Base-by-base conservation (phyloP, 2,888 invertebrate genomes). In the Tridacna crocea region DNA sequence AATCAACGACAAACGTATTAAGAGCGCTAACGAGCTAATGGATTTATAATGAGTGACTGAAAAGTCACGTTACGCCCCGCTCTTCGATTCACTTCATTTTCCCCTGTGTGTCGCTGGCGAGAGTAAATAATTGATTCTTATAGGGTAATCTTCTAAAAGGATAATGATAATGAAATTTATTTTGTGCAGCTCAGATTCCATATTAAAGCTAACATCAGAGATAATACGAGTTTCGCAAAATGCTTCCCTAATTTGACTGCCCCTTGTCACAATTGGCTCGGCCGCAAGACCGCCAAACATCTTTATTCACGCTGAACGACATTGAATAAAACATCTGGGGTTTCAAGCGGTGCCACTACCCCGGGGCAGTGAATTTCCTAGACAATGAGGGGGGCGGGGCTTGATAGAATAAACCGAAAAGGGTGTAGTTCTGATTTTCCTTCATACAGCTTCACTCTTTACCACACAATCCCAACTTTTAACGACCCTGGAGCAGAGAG, bases 101-200 rank as follows among this genome's bases (percentile, higher is more conserved):
- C 58, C 72, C 51, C 78, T 78, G 66, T 79, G 61, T 79, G 60
- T 15, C 60, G 65, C 70, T 70, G 51, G 51, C 72, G 70, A 72
- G 84, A 82, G 75, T 73, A 77, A 76, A 82, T 87, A 82, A 87
- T 84, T 80, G 82, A 82, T 82, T 80, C 80, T 80, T 80, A 87
- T 82, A 74, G 75, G 75, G 77, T 84, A 87, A 87, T 87, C 84
- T 80, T 77, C 79, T 87, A 80, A 87, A 79, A 84, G 84, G 82
- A 84, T 79, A 75, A 65, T 63, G 82, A 80, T 87, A 87, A 87
- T 87, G 79, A 78, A 84, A 87, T 87, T 87, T 87, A 79, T 79
- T 86, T 82, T 81, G 80, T 78, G 77, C 86, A 80, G 80, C 86
- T 80, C 82, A 46, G 82, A 75, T 86, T 81, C 80, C 80, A 83